Evolutionary conservation across 2,888 invertebrate genomes (phyloP), one percentile per base, ranked within the genome.

Genomic region (Schrankia costaestrigalis): DNA sequence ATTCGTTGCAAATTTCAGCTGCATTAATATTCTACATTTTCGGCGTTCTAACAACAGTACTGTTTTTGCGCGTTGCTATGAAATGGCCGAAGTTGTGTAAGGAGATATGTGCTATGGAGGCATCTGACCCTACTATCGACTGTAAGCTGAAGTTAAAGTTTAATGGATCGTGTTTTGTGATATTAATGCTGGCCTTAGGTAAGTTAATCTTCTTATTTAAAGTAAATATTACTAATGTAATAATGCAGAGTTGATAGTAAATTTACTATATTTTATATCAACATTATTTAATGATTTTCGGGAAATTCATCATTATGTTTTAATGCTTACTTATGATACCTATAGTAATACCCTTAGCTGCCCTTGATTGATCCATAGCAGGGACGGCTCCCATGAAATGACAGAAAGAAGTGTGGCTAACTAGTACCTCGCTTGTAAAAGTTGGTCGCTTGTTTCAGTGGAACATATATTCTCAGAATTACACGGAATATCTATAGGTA

Each of bases 21-120:
- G 44, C 65, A 0, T 2, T 71, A 6, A 49, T 74, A 7, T 82
- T 79, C 41, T 71, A 63, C 36, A 25, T 46, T 0, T 57, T 68
- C 3, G 72, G 65, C 4, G 48, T 60, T 0, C 31, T 55, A 4
- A 75, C 68, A 1, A 68, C 66, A 0, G 26, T 68, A 0, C 25
- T 76, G 1, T 82, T 80, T 26, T 35, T 71, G 0, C 65, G 68
- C 0, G 62, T 78, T 2, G 78, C 78, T 3, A 66, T 21, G 31
- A 63, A 67, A 44, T 81, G 81, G 82, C 77, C 78, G 0, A 56
- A 52, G 7, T 46, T 81, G 1, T 61, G 69, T 21, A 49, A 50
- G 19, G 54, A 62, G 1, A 77, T 81, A 9, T 51, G 71, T 0
- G 61, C 44, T 11, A 63, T 64, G 0, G 79, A 82, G 35, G 56